Evolutionary conservation across 2,797 vertebrate genomes (phyloP), one percentile per base, ranked within the genome.

Genomic region (Ispidina lecontei): DNA sequence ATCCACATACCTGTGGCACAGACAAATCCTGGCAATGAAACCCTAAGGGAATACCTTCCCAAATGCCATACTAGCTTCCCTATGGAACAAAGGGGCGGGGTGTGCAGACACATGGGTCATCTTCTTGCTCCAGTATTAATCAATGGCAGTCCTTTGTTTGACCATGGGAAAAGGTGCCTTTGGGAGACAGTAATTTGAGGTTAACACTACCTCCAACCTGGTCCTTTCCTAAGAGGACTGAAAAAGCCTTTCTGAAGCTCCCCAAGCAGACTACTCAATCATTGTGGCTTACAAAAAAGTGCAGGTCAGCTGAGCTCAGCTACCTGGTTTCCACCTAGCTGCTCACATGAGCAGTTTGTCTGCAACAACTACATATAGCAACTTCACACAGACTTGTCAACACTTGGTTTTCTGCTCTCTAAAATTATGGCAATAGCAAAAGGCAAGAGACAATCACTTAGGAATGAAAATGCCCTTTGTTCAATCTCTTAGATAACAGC

Each of bases 11-110:
- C n/a, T 31, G 16, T 17, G 12, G 9, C 9, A 55, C 25, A 46
- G 46, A n/a, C 63, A 65, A 55, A 26, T 43, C 55, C 43, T 17
- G 22, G 10, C 13, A 26, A 46, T 56, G 10, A 74, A 39, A 72
- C 4, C 33, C 14, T 52, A 41, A 1, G 37, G 33, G 15, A 88
- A 14, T 1, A 17, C 7, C 6, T 21, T 69, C 55, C 59, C 3
- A 2, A 79, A 67, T 1, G 4, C 23, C 13, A 37, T 0, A 0
- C 3, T 37, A 26, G 18, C 10, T 69, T 77, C 47, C 14, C 10
- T 59, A 26, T 1, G 12, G 41, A 64, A 41, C 33, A 64, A 41
- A 56, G 9, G 9, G 19, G 44, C 23, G 20, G 6, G 25, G 25
- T 39, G 14, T 39, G 37, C 14, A 68, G 31, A 37, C 46, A 29